Evolutionary conservation across 2,888 invertebrate species (phyloP), one percentile per base, ranked within the genome.

Genomic region (Pollenia griseotomentosa): DNA sequence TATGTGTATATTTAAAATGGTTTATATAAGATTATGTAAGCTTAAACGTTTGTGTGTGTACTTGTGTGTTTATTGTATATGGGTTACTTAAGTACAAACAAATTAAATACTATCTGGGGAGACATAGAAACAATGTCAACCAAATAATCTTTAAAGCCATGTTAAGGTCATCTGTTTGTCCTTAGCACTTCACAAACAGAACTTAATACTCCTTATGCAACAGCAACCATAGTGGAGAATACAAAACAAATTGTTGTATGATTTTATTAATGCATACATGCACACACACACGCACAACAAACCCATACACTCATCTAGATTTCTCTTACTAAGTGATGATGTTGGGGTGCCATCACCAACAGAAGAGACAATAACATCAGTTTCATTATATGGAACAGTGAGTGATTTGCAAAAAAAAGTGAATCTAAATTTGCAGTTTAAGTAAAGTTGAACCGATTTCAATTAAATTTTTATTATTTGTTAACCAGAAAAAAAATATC

Each of bases 21-120:
- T 33, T 33, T 33, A 33, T 33, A 33, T 5, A 33, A 33, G 33
- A 4, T 33, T 33, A 33, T 33, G 0, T 33, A 33, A 33, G 33
- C 0, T 33, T 33, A 33, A 6, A 19, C 12, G 19, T 51, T n/a
- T 48, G 48, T 11, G 40, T 40, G 46, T 48, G 48, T 48, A 4
- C 8, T 2, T 66, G 23, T 23, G 4, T 48, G 23, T 66, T 57
- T 57, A 10, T 16, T 63, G 33, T 71, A 61, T 53, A 7, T 85
- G 74, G 42, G 68, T 40, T 44, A 73, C 66, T 73, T 86, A 75
- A 70, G 74, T 74, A 79, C 68, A 86, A 86, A 77, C 82, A 82
- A 79, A 59, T 86, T 83, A 83, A 86, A 86, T 80, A 70, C 70
- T 83, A 86, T 83, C 86, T 75, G 75, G 86, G 86, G 83, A 86